Base-by-base conservation (phyloP, 2,888 invertebrate species). In the Hirtodrosophila confusa region DNA sequence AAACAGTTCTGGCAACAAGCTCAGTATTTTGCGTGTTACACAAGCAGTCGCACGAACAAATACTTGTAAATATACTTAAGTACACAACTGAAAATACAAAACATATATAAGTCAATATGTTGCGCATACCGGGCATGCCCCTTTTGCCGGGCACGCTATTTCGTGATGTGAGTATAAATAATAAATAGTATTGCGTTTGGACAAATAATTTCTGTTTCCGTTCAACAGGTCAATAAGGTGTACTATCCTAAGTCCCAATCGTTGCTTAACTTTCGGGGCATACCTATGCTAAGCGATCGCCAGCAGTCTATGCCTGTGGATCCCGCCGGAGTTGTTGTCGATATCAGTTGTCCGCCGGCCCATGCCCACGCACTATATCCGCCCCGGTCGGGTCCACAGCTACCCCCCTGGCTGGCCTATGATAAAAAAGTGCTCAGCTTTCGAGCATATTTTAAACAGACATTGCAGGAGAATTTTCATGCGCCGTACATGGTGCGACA, bases 331-430 rank as follows among this genome's bases (percentile, higher is more conserved):
- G 79, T 92, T 62, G 69, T 88, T 23, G 69, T 82, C 29, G 89
- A 90, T 56, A 63, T 80, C 1, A 93, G 92, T 68, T 92, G 92
- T 64, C 91, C 92, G 29, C 89, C 92, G 4, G 91, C 93, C 55
- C 93, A 93, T 61, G 93, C 93, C 80, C 95, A 96, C 0, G 95
- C 96, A 0, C 90, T 95, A 35, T 97, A 96, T 91, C 94, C 95
- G 3, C 93, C 95, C 9, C 96, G 96, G 70, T 95, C 95, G 89
- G 95, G 95, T 0, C 94, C 94, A 0, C 95, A 95, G 68, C 90
- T 95, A 45, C 97, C 98, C 0, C 92, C 96, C 0, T 98, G 97
- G 97, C 93, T 98, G 57, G 95, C 95, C 58, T 97, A 95, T 90
- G 97, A 98, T 89, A 96, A 97, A 91, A 94, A 97, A 92, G 96